Evolutionary conservation across 1,140 invertebrate species (phyloP).

Genomic region (Drosophila littoralis): DNA sequence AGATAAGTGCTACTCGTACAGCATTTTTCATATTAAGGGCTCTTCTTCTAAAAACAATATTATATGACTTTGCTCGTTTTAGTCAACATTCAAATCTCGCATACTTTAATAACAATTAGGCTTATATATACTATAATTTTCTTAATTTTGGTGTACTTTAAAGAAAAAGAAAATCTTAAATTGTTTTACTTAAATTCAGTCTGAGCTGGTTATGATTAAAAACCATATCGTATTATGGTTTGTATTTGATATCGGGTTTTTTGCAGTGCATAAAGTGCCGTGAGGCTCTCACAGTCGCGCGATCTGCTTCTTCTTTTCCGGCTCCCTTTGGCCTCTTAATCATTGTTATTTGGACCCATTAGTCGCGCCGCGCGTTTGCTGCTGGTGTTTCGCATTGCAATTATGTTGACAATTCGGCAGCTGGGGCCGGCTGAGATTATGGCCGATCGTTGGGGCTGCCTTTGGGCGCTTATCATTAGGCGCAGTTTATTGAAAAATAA

Average conservation of each 20-base stretch:
- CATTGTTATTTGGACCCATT: slow-evolving; percentile 80
- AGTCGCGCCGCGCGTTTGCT: slow-evolving; percentile 60
- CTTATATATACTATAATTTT: too few species aligned
- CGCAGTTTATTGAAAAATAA: slow-evolving; percentile 75
- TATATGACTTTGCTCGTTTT: too few species aligned
- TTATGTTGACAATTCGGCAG: slow-evolving; percentile 76
- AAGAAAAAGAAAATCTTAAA: too few species aligned
- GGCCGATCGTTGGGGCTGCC: slow-evolving; percentile 25
- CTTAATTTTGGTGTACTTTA: too few species aligned
- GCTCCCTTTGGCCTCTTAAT: slow-evolving; percentile 60
- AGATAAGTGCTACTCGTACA: too few species aligned
- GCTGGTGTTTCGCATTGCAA: slow-evolving; percentile 76
- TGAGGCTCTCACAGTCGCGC: background rate
- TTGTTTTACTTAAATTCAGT: too few species aligned
- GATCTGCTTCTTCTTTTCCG: background rate
- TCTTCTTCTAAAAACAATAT: too few species aligned
- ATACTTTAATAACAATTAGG: too few species aligned
- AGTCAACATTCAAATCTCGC: too few species aligned
- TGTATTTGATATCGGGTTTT: background rate
- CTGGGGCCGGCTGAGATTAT: slow-evolving; percentile 57
- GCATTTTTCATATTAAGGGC: too few species aligned
- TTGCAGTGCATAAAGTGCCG: background rate
- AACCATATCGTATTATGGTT: too few species aligned
- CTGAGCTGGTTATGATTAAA: too few species aligned
- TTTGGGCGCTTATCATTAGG: slow-evolving; percentile 68